Percentiles rank a stretch among this genome's conserved stretches.
These are phyloP conservation scores for Marmota monax DNA, from an alignment of 2,113 vertebrate genomes.

Conservation along the genomic window DNA sequence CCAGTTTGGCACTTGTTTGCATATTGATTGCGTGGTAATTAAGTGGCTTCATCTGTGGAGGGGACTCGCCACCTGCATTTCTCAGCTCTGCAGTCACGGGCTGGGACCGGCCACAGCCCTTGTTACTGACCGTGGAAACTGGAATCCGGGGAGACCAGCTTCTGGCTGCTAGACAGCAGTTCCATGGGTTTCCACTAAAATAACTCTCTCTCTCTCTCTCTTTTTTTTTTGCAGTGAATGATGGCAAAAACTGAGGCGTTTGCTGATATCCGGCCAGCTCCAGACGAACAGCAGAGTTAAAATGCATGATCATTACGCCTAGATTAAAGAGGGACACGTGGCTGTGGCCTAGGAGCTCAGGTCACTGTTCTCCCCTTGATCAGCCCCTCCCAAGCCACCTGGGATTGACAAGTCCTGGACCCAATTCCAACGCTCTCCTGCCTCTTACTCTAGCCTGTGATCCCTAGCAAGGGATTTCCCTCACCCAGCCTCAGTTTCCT, in stretches of 20 bases:
- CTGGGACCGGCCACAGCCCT: slow-evolving; percentile 53
- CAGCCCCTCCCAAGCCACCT: neutral
- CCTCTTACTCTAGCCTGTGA: neutral
- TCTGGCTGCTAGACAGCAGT: neutral
- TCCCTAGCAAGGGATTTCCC: neutral
- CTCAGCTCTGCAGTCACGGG: slow-evolving; percentile 46
- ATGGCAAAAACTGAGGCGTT: neutral
- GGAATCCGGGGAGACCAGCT: slow-evolving; percentile 56
- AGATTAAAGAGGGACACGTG: neutral
- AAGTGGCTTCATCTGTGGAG: slow-evolving; percentile 81
- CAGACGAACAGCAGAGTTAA: neutral
- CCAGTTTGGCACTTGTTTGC: slow-evolving; percentile 85
- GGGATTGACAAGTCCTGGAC: neutral
- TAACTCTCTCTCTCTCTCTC: neutral
- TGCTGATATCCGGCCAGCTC: neutral
- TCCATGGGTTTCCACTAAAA: neutral
- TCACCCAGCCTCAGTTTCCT: neutral
- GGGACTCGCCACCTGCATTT: slow-evolving; percentile 81
- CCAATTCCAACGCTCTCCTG: neutral
- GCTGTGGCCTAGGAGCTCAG: neutral
- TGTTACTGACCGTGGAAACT: slow-evolving; percentile 40
- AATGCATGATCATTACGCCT: neutral
- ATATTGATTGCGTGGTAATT: slow-evolving; percentile 85
- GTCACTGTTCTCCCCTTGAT: neutral
- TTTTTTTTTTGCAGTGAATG: neutral